Base-by-base conservation (phyloP, 2,888 invertebrate species). In the Azorinus chamasolen region DNA sequence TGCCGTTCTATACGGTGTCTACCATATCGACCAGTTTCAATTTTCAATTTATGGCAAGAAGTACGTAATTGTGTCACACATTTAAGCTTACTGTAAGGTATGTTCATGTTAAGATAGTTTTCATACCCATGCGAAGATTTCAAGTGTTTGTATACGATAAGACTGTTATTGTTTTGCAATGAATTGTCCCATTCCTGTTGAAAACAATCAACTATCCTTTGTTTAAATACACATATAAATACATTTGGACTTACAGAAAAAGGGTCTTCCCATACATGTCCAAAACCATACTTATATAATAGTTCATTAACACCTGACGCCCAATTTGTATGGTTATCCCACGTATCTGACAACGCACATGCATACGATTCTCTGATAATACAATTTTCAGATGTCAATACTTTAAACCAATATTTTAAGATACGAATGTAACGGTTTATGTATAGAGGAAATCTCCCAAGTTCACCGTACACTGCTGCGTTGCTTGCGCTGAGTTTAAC, bases 401-500 rank as follows among this genome's bases (percentile, higher is more conserved):
- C 1, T 25, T 70, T 62, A 25, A n/a, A 62, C 63, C 63, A 70
- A n/a, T 32, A 62, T 48, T 70, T 62, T 10, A 63, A 37, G 16
- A 70, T 70, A 10, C 50, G 32, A 25, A 46, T 20, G 48, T 54
- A 50, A 41, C 63, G 54, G 8, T 18, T 39, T 18, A 70, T 27
- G 43, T 45, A 51, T 8, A 70, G 46, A 25, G 70, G 57, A 55
- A 18, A 70, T 32, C 46, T 6, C 3, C 51, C 50, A 8, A 68
- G 24, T 24, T 68, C 68, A n/a, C 51, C 51, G 20, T 62, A 62
- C 1, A 59, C 46, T n/a, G 8, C 54, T 14, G 25, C 8, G 10
- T 39, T 54, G 27, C 62, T 16, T 2, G 61, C 46, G 12, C 46
- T 46, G 37, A 1, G 20, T 53, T 63, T 63, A n/a, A 71, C 63